Base-by-base conservation (phyloP, 2,113 vertebrate genomes). In the Gorilla gorilla region DNA sequence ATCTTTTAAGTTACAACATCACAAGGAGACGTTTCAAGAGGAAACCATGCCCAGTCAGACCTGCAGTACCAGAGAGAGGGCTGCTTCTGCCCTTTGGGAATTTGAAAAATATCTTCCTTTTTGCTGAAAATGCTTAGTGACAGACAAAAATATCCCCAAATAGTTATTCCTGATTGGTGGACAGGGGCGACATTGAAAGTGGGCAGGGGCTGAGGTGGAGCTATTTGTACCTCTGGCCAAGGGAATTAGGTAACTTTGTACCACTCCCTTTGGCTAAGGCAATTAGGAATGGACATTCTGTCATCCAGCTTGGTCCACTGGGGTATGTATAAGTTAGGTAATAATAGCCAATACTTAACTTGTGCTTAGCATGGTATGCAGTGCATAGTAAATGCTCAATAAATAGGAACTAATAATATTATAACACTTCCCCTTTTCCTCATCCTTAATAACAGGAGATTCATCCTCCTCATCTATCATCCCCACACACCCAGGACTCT, bases 1-100 rank as follows among this genome's bases (percentile, higher is more conserved):
- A 96, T 95, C 93, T 94, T 97, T 97, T 89, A 97, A 97, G 97
- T 96, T 86, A 66, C 2, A 97, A 97, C 97, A 97, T 98, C 97
- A 98, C 90, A 97, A 70, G 76, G 57, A 94, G 87, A 93, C 92
- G 73, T 96, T 97, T 97, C 88, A 52, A 86, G 97, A 96, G 66
- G 94, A 97, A 97, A 86, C 68, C 79, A 90, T 89, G 84, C 87
- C 96, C 93, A 84, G 80, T 35, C 70, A 95, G 95, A 97, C 92
- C 96, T n/a, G 59, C 14, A n/a, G 84, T 38, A 68, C 92, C 93
- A 81, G 52, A 83, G 35, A 94, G 79, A 96, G 79, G 70, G 87
- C 40, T 38, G 82, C 55, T 61, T 79, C 73, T 87, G 75, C 45
- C 92, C 82, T 94, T 93, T 40, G n/a, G 97, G 92, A 83, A 89